A percentile compares a stretch with the other conserved stretches of the same genome.
Evolutionary conservation across 1,140 invertebrate species (phyloP).

Genomic region (Drosophila varians): DNA sequence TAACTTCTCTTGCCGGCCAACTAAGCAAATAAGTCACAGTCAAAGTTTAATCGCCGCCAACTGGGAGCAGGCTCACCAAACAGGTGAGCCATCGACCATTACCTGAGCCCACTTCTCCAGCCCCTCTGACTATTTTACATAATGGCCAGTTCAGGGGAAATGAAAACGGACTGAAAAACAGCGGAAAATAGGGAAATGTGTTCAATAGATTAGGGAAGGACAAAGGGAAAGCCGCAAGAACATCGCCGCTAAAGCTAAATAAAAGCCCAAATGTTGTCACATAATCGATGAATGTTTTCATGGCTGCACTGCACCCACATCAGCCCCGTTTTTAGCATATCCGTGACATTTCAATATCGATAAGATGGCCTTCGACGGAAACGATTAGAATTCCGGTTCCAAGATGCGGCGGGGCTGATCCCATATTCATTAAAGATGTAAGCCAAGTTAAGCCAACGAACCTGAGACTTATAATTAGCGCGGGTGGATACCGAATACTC

Average conservation of each 20-base stretch:
- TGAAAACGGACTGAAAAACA: neutral
- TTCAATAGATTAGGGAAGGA: conserved; percentile 33
- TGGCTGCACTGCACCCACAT: conserved; percentile 3
- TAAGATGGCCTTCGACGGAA: conserved; percentile 9
- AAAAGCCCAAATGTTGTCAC: conserved; percentile 54
- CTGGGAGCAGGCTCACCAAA: conserved; percentile 25
- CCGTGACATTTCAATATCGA: conserved; percentile 8
- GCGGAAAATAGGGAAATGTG: conserved; percentile 22
- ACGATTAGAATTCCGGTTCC: conserved; percentile 7
- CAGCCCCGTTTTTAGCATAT: neutral
- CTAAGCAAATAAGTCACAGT: conserved; percentile 36
- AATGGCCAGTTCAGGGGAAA: conserved; percentile 9
- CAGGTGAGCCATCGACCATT: conserved; percentile 32
- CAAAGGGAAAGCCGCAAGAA: conserved; percentile 33
- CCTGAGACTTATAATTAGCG: conserved; percentile 52
- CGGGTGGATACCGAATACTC: conserved; percentile 7
- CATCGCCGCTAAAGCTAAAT: conserved; percentile 48
- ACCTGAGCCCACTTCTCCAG: conserved; percentile 5
- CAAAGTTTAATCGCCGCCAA: conserved; percentile 35
- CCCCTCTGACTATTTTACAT: conserved; percentile 31
- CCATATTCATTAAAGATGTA: conserved; percentile 29
- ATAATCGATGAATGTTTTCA: conserved; percentile 68
- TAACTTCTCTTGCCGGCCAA: conserved; percentile 32
- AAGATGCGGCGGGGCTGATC: conserved; percentile 30
- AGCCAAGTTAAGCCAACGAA: conserved; percentile 27